Base-by-base conservation (phyloP, 2,113 vertebrate species). In the Callionymus lyra region DNA sequence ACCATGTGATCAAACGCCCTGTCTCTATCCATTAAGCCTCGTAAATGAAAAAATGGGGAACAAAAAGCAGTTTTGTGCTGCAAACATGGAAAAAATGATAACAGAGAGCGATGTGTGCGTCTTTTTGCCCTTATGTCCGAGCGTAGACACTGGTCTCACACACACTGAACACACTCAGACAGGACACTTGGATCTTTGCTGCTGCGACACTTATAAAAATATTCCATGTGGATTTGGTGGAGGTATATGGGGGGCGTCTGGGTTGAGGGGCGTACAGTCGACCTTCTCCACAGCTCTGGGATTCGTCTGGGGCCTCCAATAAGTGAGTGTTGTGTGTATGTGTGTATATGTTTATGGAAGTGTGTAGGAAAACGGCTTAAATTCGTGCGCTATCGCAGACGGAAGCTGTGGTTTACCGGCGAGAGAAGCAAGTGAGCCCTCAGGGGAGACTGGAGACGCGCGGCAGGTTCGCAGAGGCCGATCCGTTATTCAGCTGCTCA, bases 1-100 rank as follows among this genome's bases (percentile, higher is more conserved):
- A 77, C 83, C 84, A 86, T 86, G 86, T 86, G 86, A 87, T 86
- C 81, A 84, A 84, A 84, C 76, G 84, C 80, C 79, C 85, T 78
- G 78, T 75, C 77, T 82, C 77, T 77, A 75, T 83, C 83, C 82
- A 83, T 81, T 85, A 84, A 83, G 72, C 82, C 76, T 73, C 67
- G 80, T 86, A 82, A 87, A 86, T 79, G 83, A 82, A 84, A 85
- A 86, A 85, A 69, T 64, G 67, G 77, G 75, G 85, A 86, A 86
- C 84, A 87, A 87, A 86, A 86, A 85, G 82, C 83, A 84, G 79
- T 85, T 84, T 77, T 86, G 85, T 87, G 59, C 80, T 70, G 72
- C 73, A 79, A 80, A 82, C 77, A 79, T 76, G 67, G 72, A 80
- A 69, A 82, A 81, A 80, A 77, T 84, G 77, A 84, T 81, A 85